Conservation (phyloP, 2,113 vertebrate species). For the Hippocampus zosterae region DNA sequence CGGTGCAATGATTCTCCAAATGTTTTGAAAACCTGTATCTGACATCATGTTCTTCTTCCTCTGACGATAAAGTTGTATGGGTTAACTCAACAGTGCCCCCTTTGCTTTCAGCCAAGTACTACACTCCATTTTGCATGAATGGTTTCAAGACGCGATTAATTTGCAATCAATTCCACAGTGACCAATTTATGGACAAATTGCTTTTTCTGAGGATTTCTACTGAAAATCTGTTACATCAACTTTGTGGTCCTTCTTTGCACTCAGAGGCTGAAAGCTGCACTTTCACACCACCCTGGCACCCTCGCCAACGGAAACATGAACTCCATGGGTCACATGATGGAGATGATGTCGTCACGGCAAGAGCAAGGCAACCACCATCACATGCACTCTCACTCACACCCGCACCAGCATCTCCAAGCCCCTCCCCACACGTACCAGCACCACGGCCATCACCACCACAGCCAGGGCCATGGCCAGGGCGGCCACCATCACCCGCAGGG, state of each 20-base stretch:
- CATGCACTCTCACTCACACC: slow-evolving; percentile 90
- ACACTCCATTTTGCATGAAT: no score
- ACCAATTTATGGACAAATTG: background rate
- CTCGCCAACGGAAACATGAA: slow-evolving; percentile 96
- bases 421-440: slow-evolving; percentile 86
- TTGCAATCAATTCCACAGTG: no score
- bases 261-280: slow-evolving; percentile 94
- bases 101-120: no score
- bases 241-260: slow-evolving; percentile 52
- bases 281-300: slow-evolving; percentile 91
- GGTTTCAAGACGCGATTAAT: no score
- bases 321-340: slow-evolving; percentile 99
- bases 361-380: slow-evolving; percentile 85
- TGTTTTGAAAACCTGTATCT: no score
- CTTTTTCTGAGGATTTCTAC: background rate
- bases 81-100: no score
- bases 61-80: no score
- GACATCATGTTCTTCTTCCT: no score
- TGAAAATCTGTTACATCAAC: background rate
- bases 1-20: no score
- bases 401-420: slow-evolving; percentile 94
- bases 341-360: slow-evolving; percentile 96
- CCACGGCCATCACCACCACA: slow-evolving; percentile 77
- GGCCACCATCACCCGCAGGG: slow-evolving; percentile 88
- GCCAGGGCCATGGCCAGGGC: slow-evolving; percentile 82